These are phyloP conservation scores for Microctenopoma lineatum DNA, from an alignment of 2,797 vertebrate species.

Conservation along the genomic window DNA sequence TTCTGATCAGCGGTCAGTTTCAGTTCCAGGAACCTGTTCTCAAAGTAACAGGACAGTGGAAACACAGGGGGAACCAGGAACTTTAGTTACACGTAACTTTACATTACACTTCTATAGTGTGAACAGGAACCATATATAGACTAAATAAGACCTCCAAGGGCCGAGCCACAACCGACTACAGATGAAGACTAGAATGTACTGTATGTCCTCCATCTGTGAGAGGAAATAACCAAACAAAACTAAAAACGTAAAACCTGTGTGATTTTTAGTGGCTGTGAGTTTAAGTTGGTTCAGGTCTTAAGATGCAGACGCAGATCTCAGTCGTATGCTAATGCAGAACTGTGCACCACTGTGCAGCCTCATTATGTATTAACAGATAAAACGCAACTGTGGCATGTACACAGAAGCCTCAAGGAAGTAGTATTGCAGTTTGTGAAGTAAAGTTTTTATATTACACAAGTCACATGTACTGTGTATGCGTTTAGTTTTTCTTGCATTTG, in stretches of 20 bases:
- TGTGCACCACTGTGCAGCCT: not conserved
- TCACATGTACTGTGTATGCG: not conserved
- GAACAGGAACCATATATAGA: not conserved
- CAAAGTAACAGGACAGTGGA: not conserved
- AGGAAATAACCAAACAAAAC: not conserved
- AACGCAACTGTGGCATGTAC: not conserved
- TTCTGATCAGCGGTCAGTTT: not conserved
- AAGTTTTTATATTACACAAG: not conserved
- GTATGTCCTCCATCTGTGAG: not conserved
- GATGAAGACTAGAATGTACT: not conserved
- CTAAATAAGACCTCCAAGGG: not conserved
- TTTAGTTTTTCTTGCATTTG: not conserved
- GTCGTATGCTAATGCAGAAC: not conserved
- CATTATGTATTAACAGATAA: not conserved
- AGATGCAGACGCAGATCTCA: not conserved
- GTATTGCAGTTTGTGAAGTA: no score
- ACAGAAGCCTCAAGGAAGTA: not conserved
- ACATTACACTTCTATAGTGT: not conserved
- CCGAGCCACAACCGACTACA: no score
- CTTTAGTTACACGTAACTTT: not conserved
- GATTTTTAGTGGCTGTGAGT: not conserved
- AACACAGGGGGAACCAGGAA: not conserved
- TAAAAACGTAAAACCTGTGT: not conserved
- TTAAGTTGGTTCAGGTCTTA: not conserved
- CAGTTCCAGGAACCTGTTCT: not conserved